Evolutionary conservation across 64 coral and sea anemone species (phyloP), one percentile per base, ranked within the genome.

Genomic region (Orbicella faveolata): DNA sequence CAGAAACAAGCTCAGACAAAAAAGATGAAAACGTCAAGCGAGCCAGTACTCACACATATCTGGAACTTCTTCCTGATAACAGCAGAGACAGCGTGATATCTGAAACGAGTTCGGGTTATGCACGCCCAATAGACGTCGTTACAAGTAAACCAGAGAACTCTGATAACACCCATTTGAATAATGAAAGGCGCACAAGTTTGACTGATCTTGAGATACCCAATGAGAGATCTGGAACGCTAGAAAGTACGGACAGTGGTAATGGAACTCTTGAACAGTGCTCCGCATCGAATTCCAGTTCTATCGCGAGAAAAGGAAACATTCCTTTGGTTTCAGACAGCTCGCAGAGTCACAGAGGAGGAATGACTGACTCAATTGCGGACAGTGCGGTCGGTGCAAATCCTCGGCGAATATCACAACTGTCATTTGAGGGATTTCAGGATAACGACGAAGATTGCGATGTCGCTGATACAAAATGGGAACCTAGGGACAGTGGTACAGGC

Each of bases 91-190:
- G 93, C n/a, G 85, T 91, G 18, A 52, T 95, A 57, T 95, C 93
- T 26, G 93, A 95, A 64, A 95, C 93, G n/a, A 95, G 93, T 63
- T 95, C 93, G 3, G 93, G 95, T 2, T 97, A 97, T 89, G 95
- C 95, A 57, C 80, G 95, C 34, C 95, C 95, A 23, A 52, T 90
- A 35, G 95, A 94, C 79, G 34, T 94, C 15, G 36, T 91, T 15
- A 20, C 76, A 61, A 35, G 72, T 30, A 75, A 35, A 77, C 57
- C 53, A 75, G 75, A 77, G 6, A 41, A 2, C 9, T 39, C n/a
- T 9, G 34, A 88, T 53, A 61, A 61, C 6, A 6, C 17, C 15
- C 10, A 6, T 36, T 61, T 76, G 12, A 11, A 69, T 78, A 54
- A 21, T 39, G 74, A 77, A 61, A 39, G 18, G 26, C 75, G 83